These are phyloP conservation scores for Wiebesia pumilae DNA, from an alignment of 1,140 invertebrate species.

Conservation along the genomic window DNA sequence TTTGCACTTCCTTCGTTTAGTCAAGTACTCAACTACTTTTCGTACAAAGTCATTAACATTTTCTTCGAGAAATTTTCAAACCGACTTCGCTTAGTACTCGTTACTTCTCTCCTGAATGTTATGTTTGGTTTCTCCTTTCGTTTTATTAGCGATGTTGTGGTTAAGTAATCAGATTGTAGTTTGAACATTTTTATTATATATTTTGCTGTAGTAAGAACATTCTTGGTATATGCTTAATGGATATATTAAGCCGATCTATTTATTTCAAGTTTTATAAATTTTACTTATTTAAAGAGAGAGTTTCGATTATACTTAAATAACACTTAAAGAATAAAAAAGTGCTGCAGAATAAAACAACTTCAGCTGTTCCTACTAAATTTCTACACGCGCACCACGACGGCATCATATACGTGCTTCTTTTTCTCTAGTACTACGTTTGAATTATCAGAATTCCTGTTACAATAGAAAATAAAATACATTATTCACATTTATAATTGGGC, in stretches of 20 bases:
- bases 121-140: not conserved
- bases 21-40: conserved; percentile 24
- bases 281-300: not conserved
- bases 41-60: conserved; percentile 38
- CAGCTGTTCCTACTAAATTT: not conserved
- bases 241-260: no score
- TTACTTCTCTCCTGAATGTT: not conserved
- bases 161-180: conserved; percentile 10
- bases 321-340: not conserved
- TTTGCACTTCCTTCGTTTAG: conserved; percentile 46
- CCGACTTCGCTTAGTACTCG: not conserved
- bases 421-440: not conserved
- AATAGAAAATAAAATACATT: not conserved
- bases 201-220: not conserved
- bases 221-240: not conserved
- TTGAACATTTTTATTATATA: not conserved
- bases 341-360: not conserved
- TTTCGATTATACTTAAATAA: not conserved
- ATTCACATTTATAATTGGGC: not conserved
- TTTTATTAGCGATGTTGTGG: not conserved
- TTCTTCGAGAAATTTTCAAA: conserved; percentile 34
- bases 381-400: not conserved
- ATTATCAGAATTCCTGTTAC: not conserved
- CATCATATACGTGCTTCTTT: not conserved
- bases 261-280: not conserved